These are phyloP conservation scores for Diprion similis DNA, from an alignment of 1,140 invertebrate species.

Conservation along the genomic window DNA sequence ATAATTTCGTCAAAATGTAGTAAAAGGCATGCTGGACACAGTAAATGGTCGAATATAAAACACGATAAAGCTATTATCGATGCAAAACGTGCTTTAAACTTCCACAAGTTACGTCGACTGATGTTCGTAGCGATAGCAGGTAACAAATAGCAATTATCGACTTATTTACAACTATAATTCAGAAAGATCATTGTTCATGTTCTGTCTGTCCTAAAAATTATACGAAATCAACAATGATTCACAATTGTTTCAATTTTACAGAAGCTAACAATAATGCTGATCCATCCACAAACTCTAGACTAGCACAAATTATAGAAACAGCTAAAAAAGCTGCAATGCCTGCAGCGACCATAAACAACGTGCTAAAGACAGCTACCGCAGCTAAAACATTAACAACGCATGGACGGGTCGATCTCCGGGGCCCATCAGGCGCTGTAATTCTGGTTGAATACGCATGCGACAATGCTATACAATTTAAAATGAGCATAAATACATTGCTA, in stretches of 20 bases:
- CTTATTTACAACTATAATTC: background rate
- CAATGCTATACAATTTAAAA: constrained; percentile 47
- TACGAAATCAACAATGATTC: constrained; percentile 6
- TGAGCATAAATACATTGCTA: constrained; percentile 51
- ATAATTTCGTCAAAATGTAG: background rate
- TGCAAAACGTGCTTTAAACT: constrained; percentile 57
- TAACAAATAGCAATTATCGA: constrained; percentile 35
- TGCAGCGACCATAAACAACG: constrained; percentile 63
- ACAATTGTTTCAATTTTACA: constrained; percentile 33
- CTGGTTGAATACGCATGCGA: constrained; percentile 54
- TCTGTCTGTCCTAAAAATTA: constrained; percentile 10
- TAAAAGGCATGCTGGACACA: constrained; percentile 69
- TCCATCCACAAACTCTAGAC: constrained; percentile 63
- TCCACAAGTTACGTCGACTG: constrained; percentile 56
- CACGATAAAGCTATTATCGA: constrained; percentile 73
- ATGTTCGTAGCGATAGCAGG: constrained; percentile 66
- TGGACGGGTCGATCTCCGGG: constrained; percentile 55
- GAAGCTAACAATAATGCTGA: constrained; percentile 62
- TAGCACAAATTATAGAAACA: constrained; percentile 65
- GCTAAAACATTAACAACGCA: constrained; percentile 46
- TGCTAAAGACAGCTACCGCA: constrained; percentile 61
- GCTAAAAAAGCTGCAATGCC: constrained; percentile 69
- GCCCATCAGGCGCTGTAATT: constrained; percentile 55
- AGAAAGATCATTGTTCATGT: background rate
- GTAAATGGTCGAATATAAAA: constrained; percentile 78